Evolutionary conservation across 2,113 vertebrate species (phyloP).

Genomic region (Pangasianodon hypophthalmus): DNA sequence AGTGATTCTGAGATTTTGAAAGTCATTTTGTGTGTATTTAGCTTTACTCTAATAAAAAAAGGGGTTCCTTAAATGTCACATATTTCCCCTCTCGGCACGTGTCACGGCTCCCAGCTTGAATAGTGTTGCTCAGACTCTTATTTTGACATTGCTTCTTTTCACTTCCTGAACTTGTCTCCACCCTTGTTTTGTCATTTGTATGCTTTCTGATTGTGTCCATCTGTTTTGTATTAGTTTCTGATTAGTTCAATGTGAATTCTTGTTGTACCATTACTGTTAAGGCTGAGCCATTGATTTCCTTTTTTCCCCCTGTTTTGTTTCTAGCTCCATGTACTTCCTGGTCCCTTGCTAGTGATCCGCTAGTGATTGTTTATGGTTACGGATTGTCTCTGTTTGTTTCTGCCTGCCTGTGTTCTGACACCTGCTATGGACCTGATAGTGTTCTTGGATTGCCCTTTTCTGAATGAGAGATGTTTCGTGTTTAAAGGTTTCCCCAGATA

Average conservation of each 20-base stretch:
- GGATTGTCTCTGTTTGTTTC: neutral
- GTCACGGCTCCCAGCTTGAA: neutral
- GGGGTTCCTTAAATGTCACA: neutral
- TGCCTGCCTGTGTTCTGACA: neutral
- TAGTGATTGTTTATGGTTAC: neutral
- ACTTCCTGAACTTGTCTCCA: neutral
- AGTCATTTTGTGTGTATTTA: neutral
- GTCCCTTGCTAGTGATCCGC: neutral
- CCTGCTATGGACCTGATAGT: neutral
- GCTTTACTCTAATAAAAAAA: neutral
- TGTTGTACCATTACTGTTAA: neutral
- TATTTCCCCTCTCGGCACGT: neutral
- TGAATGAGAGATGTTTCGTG: neutral
- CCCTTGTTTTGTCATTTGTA: neutral
- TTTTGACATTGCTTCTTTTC: neutral
- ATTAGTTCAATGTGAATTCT: neutral
- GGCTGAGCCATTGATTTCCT: neutral
- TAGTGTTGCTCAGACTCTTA: neutral
- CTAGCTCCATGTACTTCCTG: neutral
- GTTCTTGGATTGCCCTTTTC: neutral
- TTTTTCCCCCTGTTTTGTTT: too few species aligned
- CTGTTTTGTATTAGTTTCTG: neutral
- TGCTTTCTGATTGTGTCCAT: neutral
- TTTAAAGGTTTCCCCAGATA: neutral
- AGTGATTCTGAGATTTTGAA: neutral